Evolutionary conservation across 2,113 vertebrate genomes (phyloP).

Genomic region (Paramormyrops kingsleyae): DNA sequence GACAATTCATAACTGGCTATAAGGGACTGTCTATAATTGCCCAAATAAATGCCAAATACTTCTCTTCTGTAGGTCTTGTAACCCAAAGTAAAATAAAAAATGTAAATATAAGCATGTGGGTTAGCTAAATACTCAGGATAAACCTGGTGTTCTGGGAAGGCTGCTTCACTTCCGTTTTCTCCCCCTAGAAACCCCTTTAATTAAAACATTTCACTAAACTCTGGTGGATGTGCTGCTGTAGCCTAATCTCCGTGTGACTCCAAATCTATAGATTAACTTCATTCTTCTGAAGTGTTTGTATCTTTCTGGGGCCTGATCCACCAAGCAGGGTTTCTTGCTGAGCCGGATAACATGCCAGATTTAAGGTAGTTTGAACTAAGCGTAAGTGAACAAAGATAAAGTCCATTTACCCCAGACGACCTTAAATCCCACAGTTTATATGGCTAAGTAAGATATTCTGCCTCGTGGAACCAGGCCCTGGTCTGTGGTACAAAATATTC

Average conservation of each 20-base stretch:
- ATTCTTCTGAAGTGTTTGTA: background rate
- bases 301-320: background rate
- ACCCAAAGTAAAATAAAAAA: background rate
- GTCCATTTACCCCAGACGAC: no score
- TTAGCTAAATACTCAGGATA: background rate
- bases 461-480: background rate
- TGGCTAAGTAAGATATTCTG: background rate
- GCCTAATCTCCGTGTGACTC: background rate
- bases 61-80: background rate
- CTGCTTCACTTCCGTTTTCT: background rate
- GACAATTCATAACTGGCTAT: no score
- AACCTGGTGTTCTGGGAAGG: background rate
- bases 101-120: background rate
- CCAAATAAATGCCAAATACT: background rate
- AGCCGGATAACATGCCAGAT: no score
- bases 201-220: background rate
- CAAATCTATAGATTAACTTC: background rate
- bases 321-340: no score
- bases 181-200: background rate
- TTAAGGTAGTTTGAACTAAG: no score
- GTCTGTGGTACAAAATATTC: background rate
- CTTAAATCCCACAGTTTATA: no score
- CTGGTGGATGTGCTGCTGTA: background rate
- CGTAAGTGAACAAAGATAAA: no score
- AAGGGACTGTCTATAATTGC: background rate